Conservation (phyloP, 2,113 vertebrate species). For the Gavialis gangeticus region DNA sequence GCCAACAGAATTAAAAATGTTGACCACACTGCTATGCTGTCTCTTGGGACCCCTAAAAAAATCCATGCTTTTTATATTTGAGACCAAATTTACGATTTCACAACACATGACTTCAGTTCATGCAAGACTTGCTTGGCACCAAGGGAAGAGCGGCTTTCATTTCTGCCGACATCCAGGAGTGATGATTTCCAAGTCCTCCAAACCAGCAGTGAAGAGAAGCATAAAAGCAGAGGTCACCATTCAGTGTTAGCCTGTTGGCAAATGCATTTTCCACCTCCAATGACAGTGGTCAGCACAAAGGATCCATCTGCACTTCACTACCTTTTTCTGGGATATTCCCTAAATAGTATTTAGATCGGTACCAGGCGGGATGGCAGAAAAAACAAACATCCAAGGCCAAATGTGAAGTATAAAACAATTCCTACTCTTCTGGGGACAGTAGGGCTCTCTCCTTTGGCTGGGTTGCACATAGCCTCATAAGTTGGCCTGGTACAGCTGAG, state of each 20-base stretch:
- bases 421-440: not conserved
- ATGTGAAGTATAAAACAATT: not conserved
- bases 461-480: not conserved
- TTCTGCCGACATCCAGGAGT: constrained; percentile 56
- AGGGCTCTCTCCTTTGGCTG: not conserved
- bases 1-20: constrained; percentile 14
- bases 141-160: not conserved
- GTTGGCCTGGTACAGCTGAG: not conserved
- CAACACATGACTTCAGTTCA: constrained; percentile 52
- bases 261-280: too few relatives aligned
- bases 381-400: not conserved
- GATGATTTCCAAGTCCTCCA: constrained; percentile 43
- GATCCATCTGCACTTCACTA: not conserved
- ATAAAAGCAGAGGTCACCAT: not conserved
- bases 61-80: constrained; percentile 26
- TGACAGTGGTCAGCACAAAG: not conserved
- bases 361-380: not conserved
- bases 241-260: not conserved
- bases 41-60: constrained; percentile 36
- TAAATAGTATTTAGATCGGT: not conserved
- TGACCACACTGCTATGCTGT: not conserved
- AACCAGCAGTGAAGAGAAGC: constrained; percentile 14
- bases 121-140: constrained; percentile 27
- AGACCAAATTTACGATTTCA: constrained; percentile 47
- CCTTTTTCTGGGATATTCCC: not conserved